Evolutionary conservation across 2,888 invertebrate species (phyloP).

Genomic region (Drepana falcataria): DNA sequence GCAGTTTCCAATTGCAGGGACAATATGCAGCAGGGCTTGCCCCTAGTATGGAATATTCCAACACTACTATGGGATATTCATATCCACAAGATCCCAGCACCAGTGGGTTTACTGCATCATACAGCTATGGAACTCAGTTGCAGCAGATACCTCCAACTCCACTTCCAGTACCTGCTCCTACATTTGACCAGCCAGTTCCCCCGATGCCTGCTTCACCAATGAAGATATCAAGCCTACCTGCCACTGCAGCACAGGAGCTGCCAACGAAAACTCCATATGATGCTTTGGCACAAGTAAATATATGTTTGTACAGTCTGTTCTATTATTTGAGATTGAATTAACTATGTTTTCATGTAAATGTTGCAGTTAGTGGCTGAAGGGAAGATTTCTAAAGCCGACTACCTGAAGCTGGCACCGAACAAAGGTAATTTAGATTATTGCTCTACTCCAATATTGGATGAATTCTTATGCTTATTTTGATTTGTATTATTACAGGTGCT

Average conservation of each 20-base stretch:
- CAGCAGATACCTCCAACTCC: conserved; percentile 17
- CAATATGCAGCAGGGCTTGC: neutral
- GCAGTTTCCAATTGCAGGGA: neutral
- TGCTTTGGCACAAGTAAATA: conserved; percentile 68
- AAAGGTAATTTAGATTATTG: conserved; percentile 43
- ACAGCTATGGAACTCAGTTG: conserved; percentile 5
- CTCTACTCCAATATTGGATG: conserved; percentile 3
- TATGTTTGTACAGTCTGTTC: conserved; percentile 4
- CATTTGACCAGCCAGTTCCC: conserved; percentile 13
- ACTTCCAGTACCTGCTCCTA: conserved; percentile 32
- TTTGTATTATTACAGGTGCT: conserved; percentile 48
- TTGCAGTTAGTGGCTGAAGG: conserved; percentile 74
- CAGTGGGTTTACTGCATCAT: conserved; percentile 13
- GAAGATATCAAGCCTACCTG: conserved; percentile 20
- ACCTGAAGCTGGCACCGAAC: conserved; percentile 64
- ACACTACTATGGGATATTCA: conserved; percentile 16
- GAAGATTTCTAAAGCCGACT: conserved; percentile 67
- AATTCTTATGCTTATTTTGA: conserved; percentile 3
- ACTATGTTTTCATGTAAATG: conserved; percentile 23
- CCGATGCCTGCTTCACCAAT: conserved; percentile 35
- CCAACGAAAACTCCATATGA: conserved; percentile 43
- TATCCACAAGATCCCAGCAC: conserved; percentile 23
- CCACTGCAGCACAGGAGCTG: conserved; percentile 9
- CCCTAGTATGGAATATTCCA: conserved; percentile 15
- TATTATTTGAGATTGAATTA: conserved; percentile 8